phyloP scores from a whole-genome alignment of 2,113 vertebrate species.

The Zosterops pallidus region DNA sequence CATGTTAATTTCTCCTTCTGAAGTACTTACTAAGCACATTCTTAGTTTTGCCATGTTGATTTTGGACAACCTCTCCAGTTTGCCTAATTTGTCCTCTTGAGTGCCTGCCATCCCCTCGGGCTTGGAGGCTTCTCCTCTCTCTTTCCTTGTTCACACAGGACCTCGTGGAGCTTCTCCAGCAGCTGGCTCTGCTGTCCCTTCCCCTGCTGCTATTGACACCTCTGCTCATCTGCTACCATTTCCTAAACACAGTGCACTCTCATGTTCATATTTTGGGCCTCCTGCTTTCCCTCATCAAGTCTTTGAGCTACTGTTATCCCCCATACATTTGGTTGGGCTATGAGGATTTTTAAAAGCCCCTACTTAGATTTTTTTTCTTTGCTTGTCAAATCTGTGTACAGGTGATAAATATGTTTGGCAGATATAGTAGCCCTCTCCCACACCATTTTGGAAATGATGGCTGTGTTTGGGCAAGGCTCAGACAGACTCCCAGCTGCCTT shows the following conservation, averaged over 20 bases:
- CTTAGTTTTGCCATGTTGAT: background rate
- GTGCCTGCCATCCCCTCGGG: background rate
- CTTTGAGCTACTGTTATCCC: background rate
- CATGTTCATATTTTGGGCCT: background rate
- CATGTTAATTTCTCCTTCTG: background rate
- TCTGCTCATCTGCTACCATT: background rate
- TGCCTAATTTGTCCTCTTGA: background rate
- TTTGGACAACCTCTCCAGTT: background rate
- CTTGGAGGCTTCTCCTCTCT: background rate
- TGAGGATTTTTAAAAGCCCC: background rate
- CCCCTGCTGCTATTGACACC: fast-evolving
- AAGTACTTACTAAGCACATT: background rate
- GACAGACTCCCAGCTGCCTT: background rate
- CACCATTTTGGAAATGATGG: background rate
- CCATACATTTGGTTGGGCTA: background rate
- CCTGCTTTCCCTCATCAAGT: background rate
- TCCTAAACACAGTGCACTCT: background rate
- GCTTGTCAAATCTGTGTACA: background rate
- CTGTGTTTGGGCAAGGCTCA: background rate
- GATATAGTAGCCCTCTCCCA: background rate
- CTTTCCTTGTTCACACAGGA: background rate
- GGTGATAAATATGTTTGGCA: background rate
- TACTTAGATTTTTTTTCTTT: background rate
- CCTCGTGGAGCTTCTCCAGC: background rate
- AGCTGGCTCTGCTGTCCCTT: background rate